Evolutionary conservation across 2,888 invertebrate species (phyloP).

Genomic region (Phorcus lineatus): DNA sequence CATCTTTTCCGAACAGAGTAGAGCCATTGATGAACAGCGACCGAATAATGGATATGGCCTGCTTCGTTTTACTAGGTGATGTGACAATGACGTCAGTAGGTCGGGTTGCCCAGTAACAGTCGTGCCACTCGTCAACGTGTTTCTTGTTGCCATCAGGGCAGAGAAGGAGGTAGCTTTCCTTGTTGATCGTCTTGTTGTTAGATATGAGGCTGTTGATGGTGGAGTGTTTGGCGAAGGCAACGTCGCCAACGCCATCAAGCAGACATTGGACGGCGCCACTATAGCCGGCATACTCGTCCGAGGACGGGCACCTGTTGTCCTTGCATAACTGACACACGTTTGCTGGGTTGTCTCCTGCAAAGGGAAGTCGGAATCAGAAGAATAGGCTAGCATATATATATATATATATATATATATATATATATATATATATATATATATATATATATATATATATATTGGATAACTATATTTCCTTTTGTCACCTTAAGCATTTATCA

Average conservation of each 20-base stretch:
- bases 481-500: too few species aligned
- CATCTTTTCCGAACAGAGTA: not conserved
- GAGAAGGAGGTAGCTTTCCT: constrained; percentile 86
- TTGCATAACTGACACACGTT: constrained; percentile 87
- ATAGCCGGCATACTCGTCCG: constrained; percentile 88
- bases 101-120: constrained; percentile 92
- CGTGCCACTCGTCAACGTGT: constrained; percentile 84
- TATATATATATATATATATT: too few species aligned
- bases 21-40: not conserved
- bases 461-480: too few species aligned
- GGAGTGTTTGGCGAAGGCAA: constrained; percentile 84
- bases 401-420: too few species aligned
- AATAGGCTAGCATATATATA: too few species aligned
- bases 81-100: constrained; percentile 91
- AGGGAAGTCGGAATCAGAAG: not conserved
- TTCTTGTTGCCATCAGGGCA: constrained; percentile 92
- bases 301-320: constrained; percentile 78
- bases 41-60: not conserved
- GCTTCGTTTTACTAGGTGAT: constrained; percentile 3
- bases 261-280: constrained; percentile 89
- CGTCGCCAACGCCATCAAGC: constrained; percentile 86
- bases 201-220: constrained; percentile 12
- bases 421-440: too few species aligned
- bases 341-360: constrained; percentile 81
- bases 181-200: not conserved